Evolutionary conservation across 2,888 invertebrate species (phyloP), one percentile per base, ranked within the genome.

Genomic region (Tachina fera): DNA sequence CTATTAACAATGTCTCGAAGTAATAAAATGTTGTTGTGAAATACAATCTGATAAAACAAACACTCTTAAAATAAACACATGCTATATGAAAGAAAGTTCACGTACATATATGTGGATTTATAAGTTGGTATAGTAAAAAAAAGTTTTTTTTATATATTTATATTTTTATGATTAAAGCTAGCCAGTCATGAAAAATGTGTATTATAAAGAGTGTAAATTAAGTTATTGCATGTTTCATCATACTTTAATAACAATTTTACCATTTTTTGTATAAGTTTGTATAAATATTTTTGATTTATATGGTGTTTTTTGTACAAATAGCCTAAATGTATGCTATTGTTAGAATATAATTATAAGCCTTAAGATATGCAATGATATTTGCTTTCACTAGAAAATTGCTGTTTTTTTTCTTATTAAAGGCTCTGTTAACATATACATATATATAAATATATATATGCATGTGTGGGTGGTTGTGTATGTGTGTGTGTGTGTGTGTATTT

Each of bases 141-240:
- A 45, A 16, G 10, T 51, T 72, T 47, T 68, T 45, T 67, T 49
- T 65, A 31, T 6, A 31, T 31, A 6, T 31, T 31, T 72, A 47
- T 43, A 41, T 51, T 76, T 67, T 68, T 61, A 45, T 79, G 79
- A 79, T 83, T 86, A 68, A 83, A 83, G 67, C 43, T 83, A 61
- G 72, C 60, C 79, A 83, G 83, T 72, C 86, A 86, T 86, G 85
- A 47, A 56, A 83, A 86, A 75, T 61, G 53, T 76, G 60, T 75
- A 82, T 86, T 79, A 86, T 43, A 78, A 51, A 79, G 53, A 72
- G 76, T 76, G 70, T 86, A 86, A 82, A 82, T 82, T 75, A 82
- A 79, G 65, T 63, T 82, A 82, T 86, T 82, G 85, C 85, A 86
- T 86, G 82, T 82, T 82, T 39, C 67, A 47, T 39, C 19, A 16